Base-by-base conservation (phyloP, 1,140 invertebrate genomes). In the Lasioglossum albipes region DNA sequence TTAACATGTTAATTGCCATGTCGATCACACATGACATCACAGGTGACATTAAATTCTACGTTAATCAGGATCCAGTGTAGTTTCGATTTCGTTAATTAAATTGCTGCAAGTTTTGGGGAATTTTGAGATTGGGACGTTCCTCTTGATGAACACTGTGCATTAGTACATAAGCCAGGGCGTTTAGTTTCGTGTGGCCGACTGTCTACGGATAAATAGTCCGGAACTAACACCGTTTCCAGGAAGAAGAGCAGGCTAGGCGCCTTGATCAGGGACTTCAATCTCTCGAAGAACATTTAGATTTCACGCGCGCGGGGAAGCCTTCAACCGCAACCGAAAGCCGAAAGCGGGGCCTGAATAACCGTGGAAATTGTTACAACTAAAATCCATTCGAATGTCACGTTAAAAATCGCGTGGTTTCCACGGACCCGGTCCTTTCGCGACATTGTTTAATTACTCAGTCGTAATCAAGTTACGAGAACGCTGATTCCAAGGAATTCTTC, bases 391-490 rank as follows among this genome's bases (percentile, higher is more conserved):
- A 59, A 68, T 20, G 49, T 67, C 66, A 57, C 49, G 20, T n/a
- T 16, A 57, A 65, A 52, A 49, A 27, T 31, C 20, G 7, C 73
- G 45, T 66, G 62, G 22, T 20, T 13, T 7, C 36, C 31, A 67
- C 64, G 67, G 42, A 76, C 12, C 7, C 27, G 12, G 36, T 57
- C 74, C 41, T 45, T 22, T 61, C 31, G 41, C 59, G 10, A 69
- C 66, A 69, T 61, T 76, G 66, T 69, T 76, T 76, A 76, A 76
- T 76, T 76, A 76, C 20, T 42, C 31, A 0, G 74, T 5, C 49
- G 65, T 3, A 20, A 52, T 41, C 13, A 64, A 52, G 61, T 54
- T 49, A 41, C 36, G 61, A 45, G 36, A 49, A 42, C 54, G 54
- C 20, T 13, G 74, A 10, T 45, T 7, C 27, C n/a, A 5, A n/a